A percentile compares a stretch with the other conserved stretches of the same genome.
Conservation (phyloP, 2,888 invertebrate species). For the Andrena haemorrhoa region DNA sequence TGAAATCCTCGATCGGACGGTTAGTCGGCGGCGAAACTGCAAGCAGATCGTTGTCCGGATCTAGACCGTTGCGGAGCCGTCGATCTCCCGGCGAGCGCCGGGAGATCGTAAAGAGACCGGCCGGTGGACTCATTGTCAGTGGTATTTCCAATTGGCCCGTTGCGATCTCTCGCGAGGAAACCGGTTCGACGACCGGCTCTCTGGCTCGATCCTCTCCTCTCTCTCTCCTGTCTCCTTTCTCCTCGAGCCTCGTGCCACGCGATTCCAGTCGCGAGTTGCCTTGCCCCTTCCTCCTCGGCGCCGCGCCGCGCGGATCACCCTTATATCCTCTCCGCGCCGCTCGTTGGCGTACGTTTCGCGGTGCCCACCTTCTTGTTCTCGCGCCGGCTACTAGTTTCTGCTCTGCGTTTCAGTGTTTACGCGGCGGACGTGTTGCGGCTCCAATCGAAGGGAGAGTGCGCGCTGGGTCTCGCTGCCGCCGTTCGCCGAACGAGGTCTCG, state of each 20-base stretch:
- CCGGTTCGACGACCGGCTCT: constrained; percentile 74
- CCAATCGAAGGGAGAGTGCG: constrained; percentile 23
- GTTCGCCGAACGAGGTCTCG: background rate
- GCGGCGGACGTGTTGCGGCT: constrained; percentile 38
- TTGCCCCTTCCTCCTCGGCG: constrained; percentile 16
- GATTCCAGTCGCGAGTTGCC: constrained; percentile 33
- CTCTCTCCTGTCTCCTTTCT: constrained; percentile 5
- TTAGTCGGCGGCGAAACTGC: constrained; percentile 35
- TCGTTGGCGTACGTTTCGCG: constrained; percentile 36
- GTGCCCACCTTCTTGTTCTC: constrained; percentile 29
- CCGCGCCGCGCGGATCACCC: constrained; percentile 17
- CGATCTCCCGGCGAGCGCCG: constrained; percentile 58
- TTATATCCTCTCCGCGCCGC: constrained; percentile 29
- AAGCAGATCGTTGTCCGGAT: constrained; percentile 39
- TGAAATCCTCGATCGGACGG: constrained; percentile 51
- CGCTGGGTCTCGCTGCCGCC: constrained; percentile 4
- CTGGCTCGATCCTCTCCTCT: constrained; percentile 36
- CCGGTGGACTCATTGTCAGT: constrained; percentile 70
- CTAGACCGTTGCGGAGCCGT: constrained; percentile 37
- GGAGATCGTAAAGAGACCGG: constrained; percentile 63
- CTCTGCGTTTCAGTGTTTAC: constrained; percentile 68
- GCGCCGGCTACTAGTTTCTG: constrained; percentile 62
- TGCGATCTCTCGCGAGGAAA: constrained; percentile 68
- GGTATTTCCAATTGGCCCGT: constrained; percentile 74
- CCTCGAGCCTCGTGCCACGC: background rate